Base-by-base conservation (phyloP, 2,797 vertebrate genomes). In the Streptopelia turtur region DNA sequence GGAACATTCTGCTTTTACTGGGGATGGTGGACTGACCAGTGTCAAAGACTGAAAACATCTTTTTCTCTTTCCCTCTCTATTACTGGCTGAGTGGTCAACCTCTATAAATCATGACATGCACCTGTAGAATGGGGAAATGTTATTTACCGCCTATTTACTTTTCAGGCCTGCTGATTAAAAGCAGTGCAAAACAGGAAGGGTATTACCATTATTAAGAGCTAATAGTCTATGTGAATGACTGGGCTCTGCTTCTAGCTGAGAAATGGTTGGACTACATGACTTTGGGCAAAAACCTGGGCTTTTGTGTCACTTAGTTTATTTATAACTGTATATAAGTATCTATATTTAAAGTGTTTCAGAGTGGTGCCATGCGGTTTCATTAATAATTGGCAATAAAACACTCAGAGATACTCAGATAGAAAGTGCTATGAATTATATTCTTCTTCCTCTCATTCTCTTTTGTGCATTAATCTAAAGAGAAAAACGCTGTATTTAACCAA, bases 401-500 rank as follows among this genome's bases (percentile, higher is more conserved):
- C 56, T 78, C 53, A 30, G 83, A 91, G 69, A 88, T 53, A 43
- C 78, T 94, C 56, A 87, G 66, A 79, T 9, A 83, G 60, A 90
- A 95, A 89, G n/a, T 11, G 17, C n/a, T 52, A n/a, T 69, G 74
- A 93, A 94, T 75, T 82, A 81, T 43, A 52, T 33, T 35, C 68
- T 85, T 64, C 89, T 79, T 84, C 49, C 45, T 74, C 39, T 78
- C 60, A 27, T 30, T 81, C 37, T 66, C 81, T 80, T 81, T 83
- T 0, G 3, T 87, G 53, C 88, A 50, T 59, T 95, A 94, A 94
- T 91, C 83, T 78, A 61, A 75, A 90, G 80, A 90, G 72, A 83
- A 96, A 84, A 93, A 92, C 31, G 30, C n/a, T 50, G 64, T 75
- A 47, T 89, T 95, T 92, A 96, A 95, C 72, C 76, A 83, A 68